phyloP scores from a whole-genome alignment of 2,113 vertebrate genomes.

The Serilophus lunatus region DNA sequence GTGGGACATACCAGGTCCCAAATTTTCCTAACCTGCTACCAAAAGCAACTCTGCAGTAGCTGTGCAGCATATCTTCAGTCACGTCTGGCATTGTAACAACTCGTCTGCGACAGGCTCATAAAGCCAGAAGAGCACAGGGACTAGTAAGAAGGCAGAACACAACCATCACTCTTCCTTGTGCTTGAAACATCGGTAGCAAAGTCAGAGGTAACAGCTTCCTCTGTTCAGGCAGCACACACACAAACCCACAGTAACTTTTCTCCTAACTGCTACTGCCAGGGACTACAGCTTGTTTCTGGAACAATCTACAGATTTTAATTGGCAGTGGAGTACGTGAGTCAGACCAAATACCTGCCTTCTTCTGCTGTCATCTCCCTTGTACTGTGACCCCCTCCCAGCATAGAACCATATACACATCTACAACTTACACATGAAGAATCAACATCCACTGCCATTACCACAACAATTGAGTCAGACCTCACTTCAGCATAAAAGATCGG shows the following conservation, averaged over 20 bases:
- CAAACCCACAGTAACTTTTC: rapidly evolving
- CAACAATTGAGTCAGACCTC: background rate
- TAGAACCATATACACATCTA: background rate
- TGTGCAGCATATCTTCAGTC: background rate
- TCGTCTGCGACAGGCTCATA: background rate
- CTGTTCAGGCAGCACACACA: background rate
- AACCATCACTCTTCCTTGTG: background rate
- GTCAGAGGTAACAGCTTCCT: background rate
- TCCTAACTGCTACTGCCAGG: background rate
- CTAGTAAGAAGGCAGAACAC: background rate
- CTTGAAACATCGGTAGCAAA: background rate
- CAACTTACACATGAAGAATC: background rate
- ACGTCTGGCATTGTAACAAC: background rate
- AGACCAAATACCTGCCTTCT: background rate
- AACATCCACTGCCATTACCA: background rate
- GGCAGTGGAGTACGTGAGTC: rapidly evolving
- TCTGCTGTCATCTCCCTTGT: background rate
- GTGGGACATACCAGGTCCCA: rapidly evolving
- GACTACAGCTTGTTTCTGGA: background rate
- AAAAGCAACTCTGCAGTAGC: background rate
- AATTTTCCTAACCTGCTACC: background rate
- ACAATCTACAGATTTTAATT: background rate
- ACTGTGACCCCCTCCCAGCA: background rate
- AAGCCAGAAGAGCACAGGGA: background rate
- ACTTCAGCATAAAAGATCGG: background rate